Evolutionary conservation across 2,797 vertebrate genomes (phyloP).

Genomic region (Anguilla pacifica): DNA sequence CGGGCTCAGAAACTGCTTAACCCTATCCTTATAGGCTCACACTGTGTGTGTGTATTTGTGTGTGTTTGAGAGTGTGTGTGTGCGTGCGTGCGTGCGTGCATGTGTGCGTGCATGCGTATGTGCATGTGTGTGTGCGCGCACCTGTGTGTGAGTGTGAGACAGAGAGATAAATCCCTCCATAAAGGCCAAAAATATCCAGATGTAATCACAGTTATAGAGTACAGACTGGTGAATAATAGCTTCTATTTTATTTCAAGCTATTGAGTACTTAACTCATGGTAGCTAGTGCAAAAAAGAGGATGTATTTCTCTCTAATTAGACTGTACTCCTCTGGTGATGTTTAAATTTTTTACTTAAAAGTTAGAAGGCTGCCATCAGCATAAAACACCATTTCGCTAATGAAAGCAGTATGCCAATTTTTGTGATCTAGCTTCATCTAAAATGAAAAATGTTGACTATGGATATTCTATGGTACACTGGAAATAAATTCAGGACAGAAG

Average conservation of each 20-base stretch:
- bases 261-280: not conserved
- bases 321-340: not conserved
- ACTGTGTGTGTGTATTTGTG: not conserved
- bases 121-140: not conserved
- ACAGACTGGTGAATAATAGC: not conserved
- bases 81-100: not conserved
- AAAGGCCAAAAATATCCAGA: not conserved
- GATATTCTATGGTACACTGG: not conserved
- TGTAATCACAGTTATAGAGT: not conserved
- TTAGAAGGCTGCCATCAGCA: not conserved
- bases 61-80: not conserved
- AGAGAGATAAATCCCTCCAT: not conserved
- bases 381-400: not conserved
- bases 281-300: not conserved
- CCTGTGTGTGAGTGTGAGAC: not conserved
- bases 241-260: not conserved
- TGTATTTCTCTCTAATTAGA: not conserved
- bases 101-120: too few species aligned
- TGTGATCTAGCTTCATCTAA: not conserved
- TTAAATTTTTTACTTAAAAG: not conserved
- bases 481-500: too few species aligned
- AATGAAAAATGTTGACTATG: not conserved
- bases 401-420: not conserved
- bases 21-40: not conserved
- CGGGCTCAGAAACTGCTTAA: not conserved